Evolutionary conservation across 92 coral and sea anemone species (phyloP), one percentile per base, ranked within the genome.

Genomic region (Heliopora coerulea): DNA sequence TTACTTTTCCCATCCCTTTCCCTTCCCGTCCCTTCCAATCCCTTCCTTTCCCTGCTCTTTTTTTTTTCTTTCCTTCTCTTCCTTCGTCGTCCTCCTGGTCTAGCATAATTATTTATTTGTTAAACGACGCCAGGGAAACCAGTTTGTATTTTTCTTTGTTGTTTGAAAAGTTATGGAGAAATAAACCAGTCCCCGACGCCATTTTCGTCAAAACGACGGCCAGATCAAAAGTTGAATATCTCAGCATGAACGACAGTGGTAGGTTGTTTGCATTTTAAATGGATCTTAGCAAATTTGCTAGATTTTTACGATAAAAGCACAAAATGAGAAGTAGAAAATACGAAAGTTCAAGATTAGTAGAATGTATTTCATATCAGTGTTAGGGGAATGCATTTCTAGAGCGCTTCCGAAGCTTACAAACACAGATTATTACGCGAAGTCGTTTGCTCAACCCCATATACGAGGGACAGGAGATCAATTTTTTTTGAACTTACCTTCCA

Each of bases 151-250:
- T 37, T 17, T 5, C 14, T 44, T 56, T 56, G 37, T 64, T 8
- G 20, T 66, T 37, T 9, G 52, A 28, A 44, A 64, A 91, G 96
- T 84, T 82, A 11, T 93, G 91, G 79, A 62, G 83, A 54, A 86
- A 84, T 18, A 65, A 85, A 32, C 89, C 91, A 24, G 83, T 93
- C 12, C 98, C 98, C 33, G 95, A 93, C 69, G 91, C 73, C 17
- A 85, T 83, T 79, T 93, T 90, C 65, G 78, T 89, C 5, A 96
- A 96, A 27, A 88, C 87, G n/a, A 82, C 96, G 23, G 79, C 83
- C 8, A 88, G 86, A 56, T 86, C 96, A 25, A 93, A 88, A 73
- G 89, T 85, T 20, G 95, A 93, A 64, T 93, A 85, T 29, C 84
- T 81, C 72, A 85, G 85, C 42, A 81, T 86, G 40, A 72, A 74